Base-by-base conservation (phyloP, 2,113 vertebrate species). In the Harpagus bidentatus region DNA sequence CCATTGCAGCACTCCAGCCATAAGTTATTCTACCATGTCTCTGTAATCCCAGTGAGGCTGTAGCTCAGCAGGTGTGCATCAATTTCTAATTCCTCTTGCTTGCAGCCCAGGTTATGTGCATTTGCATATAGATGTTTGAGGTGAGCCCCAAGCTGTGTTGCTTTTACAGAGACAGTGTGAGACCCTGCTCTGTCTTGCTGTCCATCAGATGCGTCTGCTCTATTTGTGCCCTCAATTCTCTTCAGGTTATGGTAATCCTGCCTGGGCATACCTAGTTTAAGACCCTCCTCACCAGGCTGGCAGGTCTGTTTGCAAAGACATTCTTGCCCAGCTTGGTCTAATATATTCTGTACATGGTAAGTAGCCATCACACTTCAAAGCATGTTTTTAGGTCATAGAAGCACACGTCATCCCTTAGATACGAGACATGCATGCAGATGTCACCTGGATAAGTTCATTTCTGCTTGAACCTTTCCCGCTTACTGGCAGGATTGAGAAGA, bases 1-100 rank as follows among this genome's bases (percentile, higher is more conserved):
- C 14, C 0, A 0, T 18, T 34, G 36, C n/a, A 85, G 8, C 8
- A 28, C 10, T 82, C 3, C 23, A 19, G 40, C 15, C 2, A 0
- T 19, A 45, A 28, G 7, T 23, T 62, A 22, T 34, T 69, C 17
- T 86, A 36, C 25, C 36, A 7, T 11, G 6, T 31, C 43, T 77
- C 43, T 42, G 9, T n/a, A 77, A 77, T 13, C 16, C 29, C n/a
- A 36, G 25, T 31, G 10, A 59, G 13, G 28, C 10, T 0, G 5
- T 25, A 86, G 31, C 12, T 59, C 13, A 50, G 25, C 43, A 67
- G 25, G 42, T 50, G 16, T n/a, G 12, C 19, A 19, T 58, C 19
- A 15, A 25, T 66, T 77, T 67, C 70, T 66, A 47, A 76, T 47
- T 48, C 43, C 7, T 48, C 19, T 19, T 50, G 36, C 13, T n/a